A percentile compares a stretch with the other conserved stretches of the same genome.
Evolutionary conservation across 2,113 vertebrate species (phyloP).

Genomic region (Oncorhynchus nerka): DNA sequence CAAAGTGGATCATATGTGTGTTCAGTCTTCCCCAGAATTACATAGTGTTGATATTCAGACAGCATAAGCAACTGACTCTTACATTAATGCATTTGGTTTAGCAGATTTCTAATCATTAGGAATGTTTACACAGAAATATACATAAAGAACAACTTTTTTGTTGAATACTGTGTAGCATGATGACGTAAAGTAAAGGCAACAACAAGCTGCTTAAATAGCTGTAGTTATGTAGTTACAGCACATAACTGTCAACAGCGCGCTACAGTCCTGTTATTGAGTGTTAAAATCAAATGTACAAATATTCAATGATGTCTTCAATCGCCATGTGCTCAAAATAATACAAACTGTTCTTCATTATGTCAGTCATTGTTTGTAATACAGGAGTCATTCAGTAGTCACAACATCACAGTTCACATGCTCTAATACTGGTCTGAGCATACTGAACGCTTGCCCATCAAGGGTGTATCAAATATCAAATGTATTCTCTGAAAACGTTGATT

Average conservation of each 20-base stretch:
- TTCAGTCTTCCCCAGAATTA: not conserved
- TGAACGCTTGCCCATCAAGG: not conserved
- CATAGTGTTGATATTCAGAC: no score
- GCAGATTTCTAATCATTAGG: slow-evolving; percentile 1
- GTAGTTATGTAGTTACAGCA: not conserved
- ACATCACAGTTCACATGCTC: not conserved
- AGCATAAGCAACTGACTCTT: no score
- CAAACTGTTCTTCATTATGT: slow-evolving; percentile 1
- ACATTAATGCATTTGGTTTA: not conserved
- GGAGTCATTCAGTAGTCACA: not conserved
- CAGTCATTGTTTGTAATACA: not conserved
- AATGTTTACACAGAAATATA: not conserved
- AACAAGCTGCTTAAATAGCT: slow-evolving; percentile 12
- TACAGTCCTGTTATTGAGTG: slow-evolving; percentile 1
- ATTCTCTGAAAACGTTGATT: not conserved
- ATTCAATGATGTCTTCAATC: not conserved
- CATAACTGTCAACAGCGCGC: not conserved
- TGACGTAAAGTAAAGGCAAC: slow-evolving; percentile 1
- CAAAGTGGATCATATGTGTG: not conserved
- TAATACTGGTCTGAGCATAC: not conserved
- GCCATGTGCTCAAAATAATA: not conserved
- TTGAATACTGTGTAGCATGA: not conserved
- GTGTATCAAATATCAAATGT: not conserved
- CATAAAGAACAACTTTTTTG: not conserved
- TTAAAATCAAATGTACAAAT: not conserved